Conservation (phyloP, 2,888 invertebrate genomes). For the Volucella inanis region DNA sequence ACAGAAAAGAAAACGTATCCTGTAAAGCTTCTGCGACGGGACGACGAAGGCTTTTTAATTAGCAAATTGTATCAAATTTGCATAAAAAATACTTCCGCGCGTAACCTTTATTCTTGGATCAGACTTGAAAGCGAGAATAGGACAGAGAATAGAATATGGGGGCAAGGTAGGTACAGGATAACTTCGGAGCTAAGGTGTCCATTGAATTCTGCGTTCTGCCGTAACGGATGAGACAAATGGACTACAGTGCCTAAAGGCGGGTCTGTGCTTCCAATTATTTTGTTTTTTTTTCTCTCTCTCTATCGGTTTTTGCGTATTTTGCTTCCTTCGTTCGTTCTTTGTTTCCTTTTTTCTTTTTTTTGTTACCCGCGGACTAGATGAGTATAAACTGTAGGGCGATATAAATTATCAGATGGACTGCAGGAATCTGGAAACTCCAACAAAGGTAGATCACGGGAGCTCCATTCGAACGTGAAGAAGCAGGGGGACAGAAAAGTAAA, state of each 20-base stretch:
- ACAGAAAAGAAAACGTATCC: constrained; percentile 3
- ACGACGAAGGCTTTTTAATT: constrained; percentile 65
- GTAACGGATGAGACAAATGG: constrained; percentile 51
- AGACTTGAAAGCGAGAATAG: neutral
- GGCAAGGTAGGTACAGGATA: neutral
- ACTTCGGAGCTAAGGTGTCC: constrained; percentile 51
- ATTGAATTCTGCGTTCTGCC: constrained; percentile 45
- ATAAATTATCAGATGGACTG: constrained; percentile 27
- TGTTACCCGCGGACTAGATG: constrained; percentile 11
- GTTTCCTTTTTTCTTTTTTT: neutral
- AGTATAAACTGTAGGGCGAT: constrained; percentile 24
- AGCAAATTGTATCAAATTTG: constrained; percentile 73
- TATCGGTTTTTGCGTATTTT: neutral
- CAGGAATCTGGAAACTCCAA: neutral
- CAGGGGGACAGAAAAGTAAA: neutral
- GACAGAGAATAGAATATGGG: neutral
- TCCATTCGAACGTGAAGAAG: too few relatives aligned
- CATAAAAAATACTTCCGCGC: constrained; percentile 64
- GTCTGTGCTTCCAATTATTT: constrained; percentile 11
- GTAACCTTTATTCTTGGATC: constrained; percentile 24
- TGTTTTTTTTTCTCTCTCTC: neutral
- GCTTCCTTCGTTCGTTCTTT: constrained; percentile 8
- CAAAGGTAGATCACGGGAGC: constrained; percentile 3
- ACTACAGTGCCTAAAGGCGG: constrained; percentile 36
- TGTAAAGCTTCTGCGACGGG: constrained; percentile 25